Conservation (phyloP, 2,113 vertebrate species). For the Podarcis cretensis region DNA sequence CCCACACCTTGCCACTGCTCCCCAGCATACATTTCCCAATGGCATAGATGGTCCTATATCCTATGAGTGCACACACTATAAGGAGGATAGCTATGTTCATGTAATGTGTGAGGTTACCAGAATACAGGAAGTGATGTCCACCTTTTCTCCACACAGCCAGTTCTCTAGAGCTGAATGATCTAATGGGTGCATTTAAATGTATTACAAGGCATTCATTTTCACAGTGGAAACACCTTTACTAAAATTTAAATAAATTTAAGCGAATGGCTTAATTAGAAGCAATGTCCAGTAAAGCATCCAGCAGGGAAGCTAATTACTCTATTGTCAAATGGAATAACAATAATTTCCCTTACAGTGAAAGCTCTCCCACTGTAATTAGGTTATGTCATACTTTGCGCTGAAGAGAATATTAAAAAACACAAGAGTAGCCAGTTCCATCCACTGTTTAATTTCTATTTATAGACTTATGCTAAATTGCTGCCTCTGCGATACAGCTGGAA, state of each 20-base stretch:
- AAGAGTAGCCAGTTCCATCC: constrained; percentile 61
- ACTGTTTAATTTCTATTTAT: constrained; percentile 73
- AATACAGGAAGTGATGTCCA: rapidly evolving
- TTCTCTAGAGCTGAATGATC: constrained; percentile 22
- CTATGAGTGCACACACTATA: not conserved
- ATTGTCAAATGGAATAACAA: constrained; percentile 79
- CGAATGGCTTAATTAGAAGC: constrained; percentile 70
- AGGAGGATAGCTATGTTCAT: not conserved
- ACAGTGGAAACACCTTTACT: constrained; percentile 29
- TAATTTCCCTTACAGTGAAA: constrained; percentile 73
- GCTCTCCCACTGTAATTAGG: constrained; percentile 74
- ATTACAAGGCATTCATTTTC: constrained; percentile 33
- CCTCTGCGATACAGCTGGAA: constrained; percentile 62
- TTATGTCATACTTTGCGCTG: constrained; percentile 74
- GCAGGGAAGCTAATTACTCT: constrained; percentile 77
- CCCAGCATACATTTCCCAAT: not conserved
- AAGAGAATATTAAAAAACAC: constrained; percentile 74
- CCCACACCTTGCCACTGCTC: too few relatives aligned
- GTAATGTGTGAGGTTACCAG: not conserved
- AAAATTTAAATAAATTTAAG: constrained; percentile 70
- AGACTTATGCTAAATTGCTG: constrained; percentile 68
- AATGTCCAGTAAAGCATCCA: constrained; percentile 66
- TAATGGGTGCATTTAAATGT: not conserved
- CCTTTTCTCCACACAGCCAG: constrained; percentile 3
- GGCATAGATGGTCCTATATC: not conserved